Base-by-base conservation (phyloP, 92 coral and sea anemone species). In the Heteractis magnifica region DNA sequence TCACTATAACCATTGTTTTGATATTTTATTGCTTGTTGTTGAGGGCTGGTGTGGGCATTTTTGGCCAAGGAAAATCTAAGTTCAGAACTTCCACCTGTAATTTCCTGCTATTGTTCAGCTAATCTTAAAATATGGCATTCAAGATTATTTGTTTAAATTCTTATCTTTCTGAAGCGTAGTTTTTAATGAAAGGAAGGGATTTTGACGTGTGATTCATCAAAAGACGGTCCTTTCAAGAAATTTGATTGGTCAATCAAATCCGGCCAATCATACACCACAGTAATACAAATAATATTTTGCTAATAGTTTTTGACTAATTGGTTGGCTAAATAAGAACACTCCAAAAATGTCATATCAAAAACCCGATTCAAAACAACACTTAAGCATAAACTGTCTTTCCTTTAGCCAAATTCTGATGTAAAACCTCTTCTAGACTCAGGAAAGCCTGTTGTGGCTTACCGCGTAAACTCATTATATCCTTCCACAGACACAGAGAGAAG, bases 251-350 rank as follows among this genome's bases (percentile, higher is more conserved):
- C 49, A 48, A 68, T 20, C 23, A 23, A 68, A 10, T 12, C 10
- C 23, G 73, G 23, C 73, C 73, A 68, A 68, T 26, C 49, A 68
- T 41, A 11, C 6, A 10, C 49, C 6, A 68, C 5, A 9, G 23
- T 2, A 23, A 23, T 8, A 11, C 49, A 21, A 68, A 68, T 68
- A 68, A 8, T 10, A 23, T 0, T 8, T 68, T 68, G 48, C 14
- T 68, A 68, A 68, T 68, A 68, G 50, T 9, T 68, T 68, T 68
- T 15, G 70, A 68, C 73, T 23, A 68, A 68, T 68, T 68, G 73
- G 73, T 26, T 20, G 23, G 15, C 49, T 20, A 7, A 68, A 68
- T 26, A 68, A 23, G 49, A 26, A 68, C 3, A 68, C 49, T 68
- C 14, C 20, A 68, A 23, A 68, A 23, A 12, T 68, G 73, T 26